Evolutionary conservation across 2,888 invertebrate species (phyloP), one percentile per base, ranked within the genome.

Genomic region (Myopa testacea): DNA sequence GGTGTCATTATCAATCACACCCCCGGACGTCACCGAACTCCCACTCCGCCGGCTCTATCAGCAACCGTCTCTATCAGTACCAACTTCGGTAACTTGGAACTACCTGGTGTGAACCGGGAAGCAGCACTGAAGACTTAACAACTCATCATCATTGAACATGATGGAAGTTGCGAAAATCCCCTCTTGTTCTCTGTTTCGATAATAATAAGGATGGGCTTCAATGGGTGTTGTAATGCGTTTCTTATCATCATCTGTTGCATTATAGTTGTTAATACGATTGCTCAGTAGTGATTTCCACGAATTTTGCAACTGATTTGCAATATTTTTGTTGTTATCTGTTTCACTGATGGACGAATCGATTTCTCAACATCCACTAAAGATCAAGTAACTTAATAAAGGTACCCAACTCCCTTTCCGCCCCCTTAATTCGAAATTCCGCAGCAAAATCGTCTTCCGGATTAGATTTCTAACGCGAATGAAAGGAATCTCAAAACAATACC

Each of bases 81-180:
- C 26, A 26, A 26, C 26, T 26, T 4, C 50, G 19, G 16, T 55
- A 6, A 4, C 5, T 52, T 55, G 10, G 14, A 5, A n/a, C n/a
- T n/a, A 55, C 55, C 55, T 16, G 55, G 16, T 6, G 55, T 60
- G 58, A 71, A 71, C 71, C 71, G 40, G 71, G 71, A 71, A 71
- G 37, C 34, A 55, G 34, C 8, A 19, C 19, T 65, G 4, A 34
- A 26, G 38, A 26, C 50, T 50, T 14, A 14, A 38, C 38, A 14
- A 67, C 40, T 4, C 16, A 14, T 67, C 16, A 37, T 67, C 67
- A 67, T 40, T 37, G n/a, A 38, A 69, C n/a, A 10, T 45, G 5
- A 38, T 71, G n/a, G n/a, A 58, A 71, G 40, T 71, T 71, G 60
- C 71, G 71, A 60, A 71, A 71, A 58, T 71, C 60, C 71, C 60